Conservation (phyloP, 2,797 vertebrate species). For the Steatocranus sp. region DNA sequence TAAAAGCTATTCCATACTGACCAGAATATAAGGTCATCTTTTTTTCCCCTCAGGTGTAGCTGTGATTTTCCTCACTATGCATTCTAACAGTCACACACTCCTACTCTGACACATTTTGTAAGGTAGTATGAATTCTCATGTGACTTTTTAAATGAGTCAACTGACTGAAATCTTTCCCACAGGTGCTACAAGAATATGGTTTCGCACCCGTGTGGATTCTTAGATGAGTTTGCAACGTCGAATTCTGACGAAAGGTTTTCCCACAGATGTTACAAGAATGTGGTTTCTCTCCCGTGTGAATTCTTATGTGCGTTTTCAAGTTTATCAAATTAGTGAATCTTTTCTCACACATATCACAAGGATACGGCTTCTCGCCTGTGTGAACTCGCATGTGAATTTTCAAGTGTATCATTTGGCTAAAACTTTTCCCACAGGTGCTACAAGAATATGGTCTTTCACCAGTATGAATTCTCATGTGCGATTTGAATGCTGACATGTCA, state of each 20-base stretch:
- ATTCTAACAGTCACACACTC: background rate
- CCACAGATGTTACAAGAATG: background rate
- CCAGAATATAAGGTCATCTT: background rate
- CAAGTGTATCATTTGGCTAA: background rate
- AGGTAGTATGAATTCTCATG: background rate
- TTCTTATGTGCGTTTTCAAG: background rate
- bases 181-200: background rate
- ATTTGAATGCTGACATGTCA: background rate
- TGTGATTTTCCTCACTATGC: background rate
- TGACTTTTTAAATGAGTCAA: background rate
- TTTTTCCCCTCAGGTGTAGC: background rate
- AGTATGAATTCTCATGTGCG: background rate
- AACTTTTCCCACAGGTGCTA: background rate
- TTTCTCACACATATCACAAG: background rate
- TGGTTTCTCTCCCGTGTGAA: background rate
- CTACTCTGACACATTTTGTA: background rate
- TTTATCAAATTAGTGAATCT: background rate
- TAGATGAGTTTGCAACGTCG: accelerated
- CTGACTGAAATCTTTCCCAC: background rate
- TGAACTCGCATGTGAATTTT: background rate
- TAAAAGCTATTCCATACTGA: background rate
- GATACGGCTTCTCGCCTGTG: background rate
- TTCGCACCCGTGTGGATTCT: background rate
- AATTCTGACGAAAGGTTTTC: background rate
- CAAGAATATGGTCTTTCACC: background rate